Evolutionary conservation across 2,888 invertebrate genomes (phyloP).

Genomic region (Rosalia funebris): DNA sequence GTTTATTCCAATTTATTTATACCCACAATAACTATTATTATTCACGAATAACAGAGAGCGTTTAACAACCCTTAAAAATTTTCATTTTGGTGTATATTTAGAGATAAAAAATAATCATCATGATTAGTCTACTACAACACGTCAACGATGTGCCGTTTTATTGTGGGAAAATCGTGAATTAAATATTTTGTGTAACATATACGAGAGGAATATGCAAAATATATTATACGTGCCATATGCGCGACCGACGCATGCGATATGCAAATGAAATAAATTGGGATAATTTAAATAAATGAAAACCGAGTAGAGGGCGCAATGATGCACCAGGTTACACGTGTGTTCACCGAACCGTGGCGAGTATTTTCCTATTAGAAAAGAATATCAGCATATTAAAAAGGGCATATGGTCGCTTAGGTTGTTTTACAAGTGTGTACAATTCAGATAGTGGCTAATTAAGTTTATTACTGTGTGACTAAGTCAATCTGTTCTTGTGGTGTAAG

Average conservation of each 20-base stretch:
- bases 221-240: slow-evolving; percentile 55
- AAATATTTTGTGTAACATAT: no score
- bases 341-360: slow-evolving; percentile 53
- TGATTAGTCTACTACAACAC: no score
- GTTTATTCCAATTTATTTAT: no score
- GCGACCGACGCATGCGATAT: slow-evolving; percentile 57
- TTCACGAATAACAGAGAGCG: no score
- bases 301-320: slow-evolving; percentile 55
- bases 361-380: slow-evolving; percentile 56
- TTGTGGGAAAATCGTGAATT: not conserved
- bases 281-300: slow-evolving; percentile 61
- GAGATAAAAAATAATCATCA: no score
- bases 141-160: no score
- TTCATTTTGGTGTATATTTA: no score
- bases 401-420: slow-evolving; percentile 50
- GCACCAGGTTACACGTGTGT: slow-evolving; percentile 57
- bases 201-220: slow-evolving; percentile 48
- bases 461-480: slow-evolving; percentile 40
- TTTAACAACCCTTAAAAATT: no score
- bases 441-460: slow-evolving; percentile 39
- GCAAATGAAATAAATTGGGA: slow-evolving; percentile 56
- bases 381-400: slow-evolving; percentile 55
- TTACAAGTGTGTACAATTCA: slow-evolving; percentile 38
- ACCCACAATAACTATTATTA: no score
- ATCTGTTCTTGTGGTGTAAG: slow-evolving; percentile 33